Percentiles rank a stretch among this genome's conserved stretches.
Evolutionary conservation across 2,888 invertebrate genomes (phyloP).

Genomic region (Eulithis testata): DNA sequence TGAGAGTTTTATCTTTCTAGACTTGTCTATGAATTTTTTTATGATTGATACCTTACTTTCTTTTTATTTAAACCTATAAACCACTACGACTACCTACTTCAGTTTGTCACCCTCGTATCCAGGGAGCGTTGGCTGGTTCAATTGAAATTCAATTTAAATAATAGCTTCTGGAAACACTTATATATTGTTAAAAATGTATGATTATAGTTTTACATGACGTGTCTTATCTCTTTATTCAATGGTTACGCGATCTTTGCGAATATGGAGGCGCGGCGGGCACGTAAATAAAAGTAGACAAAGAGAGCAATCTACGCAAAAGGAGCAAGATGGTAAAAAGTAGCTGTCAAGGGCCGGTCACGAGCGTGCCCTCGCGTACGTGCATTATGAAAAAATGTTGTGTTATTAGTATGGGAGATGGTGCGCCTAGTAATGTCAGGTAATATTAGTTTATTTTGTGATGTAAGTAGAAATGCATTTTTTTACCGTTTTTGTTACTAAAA

Average conservation of each 20-base stretch:
- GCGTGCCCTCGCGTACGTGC: constrained; percentile 52
- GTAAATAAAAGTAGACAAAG: constrained; percentile 82
- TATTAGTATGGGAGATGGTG: constrained; percentile 31
- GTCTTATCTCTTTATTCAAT: constrained; percentile 32
- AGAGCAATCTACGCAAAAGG: constrained; percentile 72
- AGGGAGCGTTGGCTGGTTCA: no score
- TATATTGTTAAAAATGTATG: not conserved
- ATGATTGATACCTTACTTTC: no score
- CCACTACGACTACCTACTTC: no score
- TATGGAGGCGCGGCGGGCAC: constrained; percentile 61
- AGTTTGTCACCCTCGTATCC: no score
- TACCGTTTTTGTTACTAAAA: no score
- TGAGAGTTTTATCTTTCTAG: no score
- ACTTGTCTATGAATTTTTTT: no score
- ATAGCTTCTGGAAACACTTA: no score
- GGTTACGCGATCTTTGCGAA: constrained; percentile 54
- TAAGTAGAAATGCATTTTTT: no score
- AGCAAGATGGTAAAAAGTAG: constrained; percentile 75
- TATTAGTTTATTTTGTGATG: constrained; percentile 3
- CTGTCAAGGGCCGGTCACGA: constrained; percentile 80
- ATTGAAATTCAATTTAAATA: no score
- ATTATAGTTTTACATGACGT: not conserved
- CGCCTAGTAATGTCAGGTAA: constrained; percentile 1
- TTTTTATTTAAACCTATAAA: no score
- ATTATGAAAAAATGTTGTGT: constrained; percentile 63